Conservation (phyloP, 2,888 invertebrate species). For the Plemyria rubiginata region DNA sequence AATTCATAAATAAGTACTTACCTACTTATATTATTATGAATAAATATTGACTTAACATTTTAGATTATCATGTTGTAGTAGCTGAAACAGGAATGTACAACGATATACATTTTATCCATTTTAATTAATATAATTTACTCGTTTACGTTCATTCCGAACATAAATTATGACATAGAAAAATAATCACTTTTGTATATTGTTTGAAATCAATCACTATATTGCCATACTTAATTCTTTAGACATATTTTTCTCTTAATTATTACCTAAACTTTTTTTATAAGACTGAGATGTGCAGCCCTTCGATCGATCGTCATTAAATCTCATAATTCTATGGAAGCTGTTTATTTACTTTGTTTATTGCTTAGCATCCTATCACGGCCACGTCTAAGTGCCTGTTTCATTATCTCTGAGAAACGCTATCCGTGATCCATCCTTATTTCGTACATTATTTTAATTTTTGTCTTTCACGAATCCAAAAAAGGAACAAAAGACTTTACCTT, state of each 20-base stretch:
- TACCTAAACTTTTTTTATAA: not conserved
- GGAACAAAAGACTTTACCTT: no score
- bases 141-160: slow-evolving; percentile 46
- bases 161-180: slow-evolving; percentile 54
- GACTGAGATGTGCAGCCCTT: slow-evolving; percentile 16
- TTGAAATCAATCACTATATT: slow-evolving; percentile 46
- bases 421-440: no score
- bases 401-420: no score
- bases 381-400: not conserved
- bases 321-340: slow-evolving; percentile 11
- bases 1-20: slow-evolving; percentile 1
- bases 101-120: slow-evolving; percentile 13
- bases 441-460: no score
- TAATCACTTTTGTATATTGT: slow-evolving; percentile 47
- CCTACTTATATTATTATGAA: no score
- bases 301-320: slow-evolving; percentile 5
- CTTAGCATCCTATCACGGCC: not conserved
- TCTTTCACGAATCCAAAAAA: no score
- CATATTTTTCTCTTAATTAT: slow-evolving; percentile 22
- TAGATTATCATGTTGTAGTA: not conserved
- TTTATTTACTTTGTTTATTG: not conserved
- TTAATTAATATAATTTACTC: slow-evolving; percentile 44
- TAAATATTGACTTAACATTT: slow-evolving; percentile 10
- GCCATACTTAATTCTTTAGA: slow-evolving; percentile 37
- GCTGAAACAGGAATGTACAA: slow-evolving; percentile 32